Percentiles rank a stretch among this genome's conserved stretches.
These are phyloP conservation scores for Chelonus insularis DNA, from an alignment of 1,140 invertebrate genomes.

Conservation along the genomic window DNA sequence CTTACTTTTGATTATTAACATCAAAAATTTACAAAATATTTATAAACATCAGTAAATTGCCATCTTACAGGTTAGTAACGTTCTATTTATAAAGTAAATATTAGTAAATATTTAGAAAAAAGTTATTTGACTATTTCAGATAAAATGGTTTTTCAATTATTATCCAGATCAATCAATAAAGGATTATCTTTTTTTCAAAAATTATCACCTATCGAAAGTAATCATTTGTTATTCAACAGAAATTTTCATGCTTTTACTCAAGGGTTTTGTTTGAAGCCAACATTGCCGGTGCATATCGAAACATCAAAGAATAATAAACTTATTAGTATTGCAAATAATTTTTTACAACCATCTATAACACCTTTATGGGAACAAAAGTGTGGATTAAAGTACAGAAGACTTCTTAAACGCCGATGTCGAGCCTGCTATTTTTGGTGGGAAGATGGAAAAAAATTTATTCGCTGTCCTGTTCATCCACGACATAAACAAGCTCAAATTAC, in stretches of 20 bases:
- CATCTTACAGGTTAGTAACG: too few relatives aligned
- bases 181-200: too few relatives aligned
- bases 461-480: conserved; percentile 73
- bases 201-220: not conserved
- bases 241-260: conserved; percentile 1
- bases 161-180: not conserved
- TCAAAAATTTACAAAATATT: too few relatives aligned
- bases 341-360: conserved; percentile 24
- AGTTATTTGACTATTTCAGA: too few relatives aligned
- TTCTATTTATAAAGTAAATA: too few relatives aligned
- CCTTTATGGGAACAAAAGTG: conserved; percentile 34
- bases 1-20: too few relatives aligned
- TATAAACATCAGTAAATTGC: too few relatives aligned
- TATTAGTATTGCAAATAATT: not conserved
- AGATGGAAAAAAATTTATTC: conserved; percentile 70
- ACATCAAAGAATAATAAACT: not conserved
- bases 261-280: too few relatives aligned
- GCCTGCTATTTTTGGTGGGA: conserved; percentile 76
- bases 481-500: conserved; percentile 79
- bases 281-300: not conserved
- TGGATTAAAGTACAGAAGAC: conserved; percentile 66
- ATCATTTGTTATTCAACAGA: not conserved
- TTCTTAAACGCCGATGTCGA: conserved; percentile 70
- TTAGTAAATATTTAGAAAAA: too few relatives aligned
- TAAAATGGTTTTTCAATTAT: conserved; percentile 3